Evolutionary conservation across 2,113 vertebrate genomes (phyloP), one percentile per base, ranked within the genome.

Genomic region (Platichthys stellatus): DNA sequence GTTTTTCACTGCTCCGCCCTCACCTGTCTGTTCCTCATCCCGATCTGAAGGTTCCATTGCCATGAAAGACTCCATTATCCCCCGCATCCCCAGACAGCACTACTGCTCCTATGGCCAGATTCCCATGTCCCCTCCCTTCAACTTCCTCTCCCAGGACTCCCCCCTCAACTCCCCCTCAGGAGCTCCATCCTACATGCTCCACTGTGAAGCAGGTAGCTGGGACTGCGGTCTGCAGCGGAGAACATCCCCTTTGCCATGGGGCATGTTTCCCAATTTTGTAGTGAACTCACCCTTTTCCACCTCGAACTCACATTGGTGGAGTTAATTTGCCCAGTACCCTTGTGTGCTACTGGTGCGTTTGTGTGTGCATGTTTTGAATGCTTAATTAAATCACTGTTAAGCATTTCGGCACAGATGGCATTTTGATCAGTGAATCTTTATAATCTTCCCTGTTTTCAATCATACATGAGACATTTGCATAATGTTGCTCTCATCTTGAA

Each of bases 51-150:
- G 95, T 95, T 95, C 95, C 91, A 69, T 96, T 93, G 95, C 93
- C 89, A 80, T 94, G 94, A 96, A 95, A 96, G 94, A 95, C 92
- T 94, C 94, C 92, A 91, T 96, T 94, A 94, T 93, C 89, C 92
- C 92, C 80, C 90, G 85, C 86, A 91, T 92, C 43, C 91, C 94
- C 69, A 88, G 93, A 83, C 88, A 93, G 81, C 94, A 92, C 91
- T 96, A 94, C 91, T 93, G 88, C 87, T 95, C 92, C 66, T 94
- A 93, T 74, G 90, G 90, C 75, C 94, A 95, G 78, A 93, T 96
- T 91, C 94, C 81, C 14, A 90, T 90, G 81, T 76, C 86, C 54
- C 64, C 91, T 71, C 92, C 92, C 70, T 94, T 95, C 90, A 93
- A 65, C 81, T 83, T 90, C 84, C 85, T 96, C 84, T 93, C 88